These are phyloP conservation scores for Tethya wilhelma DNA, from an alignment of 37 sponge, comb jelly and placozoan genomes.

Conservation along the genomic window DNA sequence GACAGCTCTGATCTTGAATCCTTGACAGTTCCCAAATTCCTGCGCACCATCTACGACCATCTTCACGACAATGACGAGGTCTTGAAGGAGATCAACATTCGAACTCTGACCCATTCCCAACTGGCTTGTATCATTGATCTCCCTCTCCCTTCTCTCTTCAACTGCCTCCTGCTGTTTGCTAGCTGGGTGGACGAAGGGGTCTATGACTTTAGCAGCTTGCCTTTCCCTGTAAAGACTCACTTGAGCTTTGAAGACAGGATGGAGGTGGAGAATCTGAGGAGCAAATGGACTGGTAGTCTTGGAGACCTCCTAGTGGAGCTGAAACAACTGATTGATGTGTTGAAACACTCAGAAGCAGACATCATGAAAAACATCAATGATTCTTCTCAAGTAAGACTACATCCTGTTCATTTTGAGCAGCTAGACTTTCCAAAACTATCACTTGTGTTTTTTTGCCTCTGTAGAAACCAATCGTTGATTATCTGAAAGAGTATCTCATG, in stretches of 20 bases:
- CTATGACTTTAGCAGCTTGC: slow-evolving; percentile 71
- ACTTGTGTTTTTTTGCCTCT: too few relatives aligned
- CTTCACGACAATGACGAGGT: neutral
- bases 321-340: slow-evolving; percentile 36
- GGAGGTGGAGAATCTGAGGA: slow-evolving; percentile 16
- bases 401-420: neutral
- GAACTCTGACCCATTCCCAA: slow-evolving; percentile 15
- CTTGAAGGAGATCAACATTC: slow-evolving; percentile 36
- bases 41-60: slow-evolving; percentile 36
- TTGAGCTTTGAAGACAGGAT: slow-evolving; percentile 22
- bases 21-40: slow-evolving; percentile 33
- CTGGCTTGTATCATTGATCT: slow-evolving; percentile 22
- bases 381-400: slow-evolving; percentile 19
- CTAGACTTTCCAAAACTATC: neutral
- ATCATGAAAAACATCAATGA: slow-evolving; percentile 29
- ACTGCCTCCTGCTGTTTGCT: slow-evolving; percentile 54
- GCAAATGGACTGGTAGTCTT: neutral
- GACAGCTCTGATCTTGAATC: slow-evolving; percentile 4
- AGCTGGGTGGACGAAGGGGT: slow-evolving; percentile 72
- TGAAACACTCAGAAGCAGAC: slow-evolving; percentile 42
- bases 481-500: slow-evolving; percentile 40
- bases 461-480: slow-evolving; percentile 45
- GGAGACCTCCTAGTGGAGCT: slow-evolving; percentile 31
- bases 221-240: slow-evolving; percentile 66
- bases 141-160: slow-evolving; percentile 15